Conservation (phyloP, 2,113 vertebrate species). For the Anoplopoma fimbria region DNA sequence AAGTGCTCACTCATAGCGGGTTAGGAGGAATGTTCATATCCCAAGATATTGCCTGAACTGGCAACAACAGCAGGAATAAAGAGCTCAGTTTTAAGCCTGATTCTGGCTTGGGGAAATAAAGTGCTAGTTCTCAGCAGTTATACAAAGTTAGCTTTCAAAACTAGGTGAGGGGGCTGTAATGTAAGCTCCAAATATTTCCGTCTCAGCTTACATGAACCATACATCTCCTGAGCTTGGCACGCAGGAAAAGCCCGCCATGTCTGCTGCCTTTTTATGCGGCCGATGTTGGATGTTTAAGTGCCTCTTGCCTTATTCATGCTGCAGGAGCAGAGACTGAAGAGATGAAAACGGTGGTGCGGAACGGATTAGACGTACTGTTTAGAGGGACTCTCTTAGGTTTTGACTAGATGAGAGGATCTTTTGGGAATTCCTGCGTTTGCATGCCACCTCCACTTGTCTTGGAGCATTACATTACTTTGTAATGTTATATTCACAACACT, state of each 20-base stretch:
- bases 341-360: slow-evolving; percentile 33
- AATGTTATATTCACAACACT: slow-evolving; percentile 7
- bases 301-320: slow-evolving; percentile 69
- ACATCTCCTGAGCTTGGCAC: slow-evolving; percentile 20
- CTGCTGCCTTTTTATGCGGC: slow-evolving; percentile 34
- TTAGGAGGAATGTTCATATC: not conserved
- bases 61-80: not conserved
- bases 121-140: not conserved
- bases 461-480: slow-evolving; percentile 6
- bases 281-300: slow-evolving; percentile 60
- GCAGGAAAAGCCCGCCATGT: slow-evolving; percentile 24
- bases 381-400: slow-evolving; percentile 41
- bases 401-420: slow-evolving; percentile 32
- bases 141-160: slow-evolving; percentile 16
- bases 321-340: slow-evolving; percentile 23
- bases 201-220: slow-evolving; percentile 37
- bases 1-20: not conserved
- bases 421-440: slow-evolving; percentile 39
- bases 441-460: slow-evolving; percentile 14
- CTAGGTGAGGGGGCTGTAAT: slow-evolving; percentile 6
- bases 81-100: not conserved
- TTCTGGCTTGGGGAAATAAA: not conserved
- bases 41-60: not conserved
- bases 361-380: slow-evolving; percentile 48
- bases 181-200: slow-evolving; percentile 43